phyloP scores from a whole-genome alignment of 1,140 invertebrate species.

The Brachionus plicatilis region DNA sequence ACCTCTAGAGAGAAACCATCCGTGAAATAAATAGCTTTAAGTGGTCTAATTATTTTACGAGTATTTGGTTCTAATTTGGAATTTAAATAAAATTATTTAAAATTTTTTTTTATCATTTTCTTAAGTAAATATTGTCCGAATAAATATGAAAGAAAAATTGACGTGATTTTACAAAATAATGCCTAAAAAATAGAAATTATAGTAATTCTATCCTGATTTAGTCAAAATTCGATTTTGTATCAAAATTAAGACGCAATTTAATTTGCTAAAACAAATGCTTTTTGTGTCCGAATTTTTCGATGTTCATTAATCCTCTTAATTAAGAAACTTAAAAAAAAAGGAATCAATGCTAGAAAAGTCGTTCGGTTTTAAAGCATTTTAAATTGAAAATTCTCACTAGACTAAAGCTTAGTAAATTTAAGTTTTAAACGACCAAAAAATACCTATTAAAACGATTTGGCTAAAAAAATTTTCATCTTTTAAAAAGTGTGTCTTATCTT shows the following conservation, averaged over 20 bases:
- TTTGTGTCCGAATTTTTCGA: background rate
- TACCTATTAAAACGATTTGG: background rate
- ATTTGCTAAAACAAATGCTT: slow-evolving; percentile 13
- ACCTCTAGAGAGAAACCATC: background rate
- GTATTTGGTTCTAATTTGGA: background rate
- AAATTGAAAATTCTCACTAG: background rate
- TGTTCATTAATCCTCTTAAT: background rate
- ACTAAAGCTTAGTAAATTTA: background rate
- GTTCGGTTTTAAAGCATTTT: background rate
- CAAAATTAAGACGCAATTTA: background rate
- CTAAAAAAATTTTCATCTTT: background rate
- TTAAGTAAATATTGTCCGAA: background rate
- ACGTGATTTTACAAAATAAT: background rate
- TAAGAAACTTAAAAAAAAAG: background rate
- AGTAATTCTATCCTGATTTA: background rate
- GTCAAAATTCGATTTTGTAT: background rate
- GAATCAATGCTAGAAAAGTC: background rate
- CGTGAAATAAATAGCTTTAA: background rate
- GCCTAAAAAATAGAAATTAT: background rate
- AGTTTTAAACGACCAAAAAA: background rate
- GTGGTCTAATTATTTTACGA: background rate
- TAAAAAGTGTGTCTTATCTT: background rate
- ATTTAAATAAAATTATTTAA: background rate
- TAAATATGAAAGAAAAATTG: background rate
- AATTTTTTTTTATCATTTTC: background rate